Evolutionary conservation across 2,797 vertebrate genomes (phyloP).

Genomic region (Limnodromus scolopaceus): DNA sequence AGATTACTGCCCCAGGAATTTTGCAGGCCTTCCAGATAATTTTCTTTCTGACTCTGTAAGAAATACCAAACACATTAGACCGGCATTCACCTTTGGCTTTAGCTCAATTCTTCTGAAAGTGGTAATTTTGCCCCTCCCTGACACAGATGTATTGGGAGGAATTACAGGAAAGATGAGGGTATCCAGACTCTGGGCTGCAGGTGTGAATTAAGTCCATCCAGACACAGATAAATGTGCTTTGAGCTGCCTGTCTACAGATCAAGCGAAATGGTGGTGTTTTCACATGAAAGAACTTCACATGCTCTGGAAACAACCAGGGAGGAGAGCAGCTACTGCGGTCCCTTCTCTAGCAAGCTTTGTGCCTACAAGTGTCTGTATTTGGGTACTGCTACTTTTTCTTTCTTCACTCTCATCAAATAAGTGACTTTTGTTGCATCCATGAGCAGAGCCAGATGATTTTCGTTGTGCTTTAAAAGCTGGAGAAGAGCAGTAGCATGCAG

Average conservation of each 20-base stretch:
- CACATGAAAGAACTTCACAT: background rate
- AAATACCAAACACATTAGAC: background rate
- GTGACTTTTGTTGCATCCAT: background rate
- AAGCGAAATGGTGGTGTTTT: constrained; percentile 17
- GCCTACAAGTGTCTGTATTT: background rate
- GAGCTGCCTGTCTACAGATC: background rate
- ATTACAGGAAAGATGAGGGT: background rate
- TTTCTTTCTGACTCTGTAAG: background rate
- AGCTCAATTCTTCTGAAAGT: background rate
- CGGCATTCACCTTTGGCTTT: background rate
- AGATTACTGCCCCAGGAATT: background rate
- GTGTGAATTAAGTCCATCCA: constrained; percentile 35
- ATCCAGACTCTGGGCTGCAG: constrained; percentile 11
- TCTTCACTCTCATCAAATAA: background rate
- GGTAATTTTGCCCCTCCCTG: background rate
- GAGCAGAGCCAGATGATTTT: background rate
- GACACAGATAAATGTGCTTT: background rate
- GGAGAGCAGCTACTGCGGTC: background rate
- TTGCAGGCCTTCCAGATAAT: background rate
- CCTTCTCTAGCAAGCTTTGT: background rate
- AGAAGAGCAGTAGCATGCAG: background rate
- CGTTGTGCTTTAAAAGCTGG: background rate
- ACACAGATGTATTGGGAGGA: background rate
- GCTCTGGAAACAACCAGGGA: constrained; percentile 36
- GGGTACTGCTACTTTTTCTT: background rate